Conservation (phyloP, 2,113 vertebrate species). For the Pelecanoides urinatrix region DNA sequence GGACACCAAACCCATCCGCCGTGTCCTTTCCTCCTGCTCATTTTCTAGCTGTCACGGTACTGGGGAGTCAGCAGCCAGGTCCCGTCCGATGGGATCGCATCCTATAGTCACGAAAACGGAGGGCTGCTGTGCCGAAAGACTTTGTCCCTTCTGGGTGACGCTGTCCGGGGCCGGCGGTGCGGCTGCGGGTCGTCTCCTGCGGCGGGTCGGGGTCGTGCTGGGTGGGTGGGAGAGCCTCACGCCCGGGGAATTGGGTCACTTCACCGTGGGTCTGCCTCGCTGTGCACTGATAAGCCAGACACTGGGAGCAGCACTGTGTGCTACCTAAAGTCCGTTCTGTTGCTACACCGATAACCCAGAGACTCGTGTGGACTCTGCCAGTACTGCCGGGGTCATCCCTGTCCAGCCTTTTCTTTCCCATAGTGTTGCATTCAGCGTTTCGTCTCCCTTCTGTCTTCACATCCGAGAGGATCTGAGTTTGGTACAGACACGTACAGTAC, state of each 20-base stretch:
- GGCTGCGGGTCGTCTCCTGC: neutral
- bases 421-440: constrained; percentile 44
- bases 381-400: constrained; percentile 35
- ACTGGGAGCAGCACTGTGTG: neutral
- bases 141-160: neutral
- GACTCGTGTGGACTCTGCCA: constrained; percentile 6
- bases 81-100: neutral
- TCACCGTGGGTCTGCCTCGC: neutral
- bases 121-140: constrained; percentile 4
- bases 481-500: constrained; percentile 64
- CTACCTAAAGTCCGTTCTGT: neutral
- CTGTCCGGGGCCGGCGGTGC: neutral
- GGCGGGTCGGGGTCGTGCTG: neutral
- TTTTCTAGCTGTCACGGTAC: neutral
- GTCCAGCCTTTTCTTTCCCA: constrained; percentile 60
- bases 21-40: constrained; percentile 42
- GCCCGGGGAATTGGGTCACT: neutral
- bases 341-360: neutral
- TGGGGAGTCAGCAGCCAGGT: neutral
- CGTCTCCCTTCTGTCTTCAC: constrained; percentile 70
- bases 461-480: constrained; percentile 58
- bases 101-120: neutral
- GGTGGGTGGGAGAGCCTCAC: neutral
- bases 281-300: neutral
- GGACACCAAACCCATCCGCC: constrained; percentile 41